Percentiles rank a stretch among this genome's conserved stretches.
Evolutionary conservation across 2,113 vertebrate genomes (phyloP).

Genomic region (Vanacampus margaritifer): DNA sequence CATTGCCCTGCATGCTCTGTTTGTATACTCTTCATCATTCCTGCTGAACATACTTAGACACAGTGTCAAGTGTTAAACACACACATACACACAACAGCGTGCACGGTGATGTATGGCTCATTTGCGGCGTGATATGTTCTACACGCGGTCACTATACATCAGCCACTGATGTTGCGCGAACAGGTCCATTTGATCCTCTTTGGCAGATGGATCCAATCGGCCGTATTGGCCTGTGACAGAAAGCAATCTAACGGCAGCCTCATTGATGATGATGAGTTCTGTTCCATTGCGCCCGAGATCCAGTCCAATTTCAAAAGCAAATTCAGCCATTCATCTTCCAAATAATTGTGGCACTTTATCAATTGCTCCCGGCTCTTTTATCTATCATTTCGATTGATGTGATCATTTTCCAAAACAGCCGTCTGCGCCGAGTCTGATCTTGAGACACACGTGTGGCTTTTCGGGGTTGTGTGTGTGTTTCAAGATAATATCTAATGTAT

Average conservation of each 20-base stretch:
- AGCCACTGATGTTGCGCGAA: constrained; percentile 54
- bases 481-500: not conserved
- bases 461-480: constrained; percentile 8
- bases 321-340: constrained; percentile 76
- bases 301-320: constrained; percentile 76
- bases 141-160: constrained; percentile 62
- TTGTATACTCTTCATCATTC: constrained; percentile 43
- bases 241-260: constrained; percentile 67
- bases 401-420: constrained; percentile 73
- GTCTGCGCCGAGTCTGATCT: constrained; percentile 52
- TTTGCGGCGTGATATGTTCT: constrained; percentile 53
- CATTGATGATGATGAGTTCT: constrained; percentile 74
- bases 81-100: constrained; percentile 25
- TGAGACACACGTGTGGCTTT: constrained; percentile 42
- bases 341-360: constrained; percentile 77
- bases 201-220: constrained; percentile 72
- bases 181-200: constrained; percentile 67
- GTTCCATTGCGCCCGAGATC: constrained; percentile 69
- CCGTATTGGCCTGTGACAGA: constrained; percentile 66
- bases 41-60: constrained; percentile 26
- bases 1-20: constrained; percentile 27
- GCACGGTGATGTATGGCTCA: constrained; percentile 53
- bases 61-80: constrained; percentile 18
- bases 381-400: constrained; percentile 77
- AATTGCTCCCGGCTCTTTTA: constrained; percentile 72